A percentile compares a stretch with the other conserved stretches of the same genome.
Evolutionary conservation across 2,797 vertebrate species (phyloP).

Genomic region (Gymnoscopelus microlampas): DNA sequence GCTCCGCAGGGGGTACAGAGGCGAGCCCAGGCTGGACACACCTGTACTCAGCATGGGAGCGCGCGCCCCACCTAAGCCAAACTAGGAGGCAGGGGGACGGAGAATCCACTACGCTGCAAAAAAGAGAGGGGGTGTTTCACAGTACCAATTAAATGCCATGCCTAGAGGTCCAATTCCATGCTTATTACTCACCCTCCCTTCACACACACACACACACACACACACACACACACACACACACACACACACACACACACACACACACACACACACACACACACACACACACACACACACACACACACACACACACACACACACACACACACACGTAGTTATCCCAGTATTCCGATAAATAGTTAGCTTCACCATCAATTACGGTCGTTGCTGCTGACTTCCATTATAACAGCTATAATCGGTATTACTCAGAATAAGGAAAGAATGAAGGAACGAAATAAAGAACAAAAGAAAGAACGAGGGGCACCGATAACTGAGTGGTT

Average conservation of each 20-base stretch:
- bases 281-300: constrained; percentile 4
- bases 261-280: constrained; percentile 12
- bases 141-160: constrained; percentile 20
- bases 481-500: too few species aligned
- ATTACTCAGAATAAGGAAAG: too few species aligned
- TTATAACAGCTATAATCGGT: too few species aligned
- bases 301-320: constrained; percentile 10
- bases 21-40: constrained; percentile 49
- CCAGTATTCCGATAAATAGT: neutral
- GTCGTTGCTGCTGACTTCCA: too few species aligned
- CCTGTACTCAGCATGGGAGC: constrained; percentile 52
- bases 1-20: constrained; percentile 8
- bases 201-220: neutral
- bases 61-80: constrained; percentile 28
- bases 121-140: constrained; percentile 53
- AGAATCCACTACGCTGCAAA: constrained; percentile 29
- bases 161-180: constrained; percentile 33
- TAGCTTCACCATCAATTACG: too few species aligned
- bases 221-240: constrained; percentile 2
- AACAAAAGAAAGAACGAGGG: too few species aligned
- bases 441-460: too few species aligned
- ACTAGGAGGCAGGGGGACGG: constrained; percentile 20
- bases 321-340: constrained; percentile 1
- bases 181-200: constrained; percentile 14
- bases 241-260: constrained; percentile 2